Evolutionary conservation across 2,797 vertebrate genomes (phyloP).

Genomic region (Tympanoctomys barrerae): DNA sequence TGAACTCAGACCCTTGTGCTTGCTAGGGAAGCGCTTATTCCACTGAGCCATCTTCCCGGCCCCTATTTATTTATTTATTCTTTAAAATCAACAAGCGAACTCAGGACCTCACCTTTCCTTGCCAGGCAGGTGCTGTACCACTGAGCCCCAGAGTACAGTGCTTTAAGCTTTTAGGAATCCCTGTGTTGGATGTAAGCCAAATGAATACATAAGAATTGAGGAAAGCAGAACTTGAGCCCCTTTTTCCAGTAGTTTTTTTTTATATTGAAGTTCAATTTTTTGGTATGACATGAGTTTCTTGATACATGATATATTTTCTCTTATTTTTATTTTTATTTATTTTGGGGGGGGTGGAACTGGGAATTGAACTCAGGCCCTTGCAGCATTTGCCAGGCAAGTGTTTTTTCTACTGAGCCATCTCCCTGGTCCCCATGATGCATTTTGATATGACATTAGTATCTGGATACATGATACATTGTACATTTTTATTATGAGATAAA

Average conservation of each 20-base stretch:
- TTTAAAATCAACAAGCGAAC: not conserved
- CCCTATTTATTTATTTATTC: not conserved
- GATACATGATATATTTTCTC: not conserved
- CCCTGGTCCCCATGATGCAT: no score
- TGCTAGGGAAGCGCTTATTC: no score
- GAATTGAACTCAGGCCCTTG: no score
- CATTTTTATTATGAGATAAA: not conserved
- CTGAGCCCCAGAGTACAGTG: not conserved
- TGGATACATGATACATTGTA: not conserved
- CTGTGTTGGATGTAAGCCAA: not conserved
- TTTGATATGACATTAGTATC: not conserved
- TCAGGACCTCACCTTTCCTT: not conserved
- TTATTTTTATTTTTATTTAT: no score
- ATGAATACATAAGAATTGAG: not conserved
- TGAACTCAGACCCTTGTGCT: no score
- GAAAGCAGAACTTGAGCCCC: not conserved
- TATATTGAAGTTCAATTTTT: not conserved
- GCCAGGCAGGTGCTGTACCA: not conserved
- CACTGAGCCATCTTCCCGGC: no score
- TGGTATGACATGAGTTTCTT: not conserved
- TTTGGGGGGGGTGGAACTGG: no score
- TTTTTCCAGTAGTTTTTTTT: not conserved
- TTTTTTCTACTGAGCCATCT: no score
- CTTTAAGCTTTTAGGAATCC: not conserved
- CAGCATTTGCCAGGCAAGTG: no score